Evolutionary conservation across 2,888 invertebrate genomes (phyloP), one percentile per base, ranked within the genome.

Genomic region (Parasteatoda lunata): DNA sequence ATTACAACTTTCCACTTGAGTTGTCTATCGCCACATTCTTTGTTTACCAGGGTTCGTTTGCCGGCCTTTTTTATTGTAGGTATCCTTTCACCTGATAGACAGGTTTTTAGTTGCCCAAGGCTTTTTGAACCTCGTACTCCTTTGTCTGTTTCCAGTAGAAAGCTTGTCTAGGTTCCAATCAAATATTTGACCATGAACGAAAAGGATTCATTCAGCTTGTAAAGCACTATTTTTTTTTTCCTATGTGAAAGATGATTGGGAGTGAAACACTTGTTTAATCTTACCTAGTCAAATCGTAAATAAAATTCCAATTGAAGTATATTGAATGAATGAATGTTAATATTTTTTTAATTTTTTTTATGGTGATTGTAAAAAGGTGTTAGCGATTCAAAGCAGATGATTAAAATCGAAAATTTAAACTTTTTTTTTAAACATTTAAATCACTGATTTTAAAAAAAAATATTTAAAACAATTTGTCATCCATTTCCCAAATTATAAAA

Each of bases 1-100:
- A 77, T 77, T 77, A 77, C 69, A 51, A 51, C 52, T 77, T 77
- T 54, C 69, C 77, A 69, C 68, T 64, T 45, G 75, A 85, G 79
- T 85, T 76, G 79, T 59, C 48, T 59, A 70, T 52, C 66, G 65
- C 54, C 30, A 73, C 9, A 52, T 79, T 85, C 85, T 71, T 79
- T 85, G 79, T 79, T 85, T 76, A 79, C 76, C 65, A 45, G 52
- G 76, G 48, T 65, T 68, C n/a, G 45, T 68, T 68, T 30, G 15
- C 9, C n/a, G 30, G 5, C 66, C 9, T 59, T 59, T n/a, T 59
- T 8, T 15, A 5, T 15, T 68, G n/a, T 15, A n/a, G 9, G 30
- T 30, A 15, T 9, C 66, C 6, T 68, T n/a, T 68, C 30, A 30
- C 66, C 15, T 5, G 9, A 7, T 68, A 65, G 73, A 84, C 84